Base-by-base conservation (phyloP, 64 coral and sea anemone species). In the Trachythela sp. region DNA sequence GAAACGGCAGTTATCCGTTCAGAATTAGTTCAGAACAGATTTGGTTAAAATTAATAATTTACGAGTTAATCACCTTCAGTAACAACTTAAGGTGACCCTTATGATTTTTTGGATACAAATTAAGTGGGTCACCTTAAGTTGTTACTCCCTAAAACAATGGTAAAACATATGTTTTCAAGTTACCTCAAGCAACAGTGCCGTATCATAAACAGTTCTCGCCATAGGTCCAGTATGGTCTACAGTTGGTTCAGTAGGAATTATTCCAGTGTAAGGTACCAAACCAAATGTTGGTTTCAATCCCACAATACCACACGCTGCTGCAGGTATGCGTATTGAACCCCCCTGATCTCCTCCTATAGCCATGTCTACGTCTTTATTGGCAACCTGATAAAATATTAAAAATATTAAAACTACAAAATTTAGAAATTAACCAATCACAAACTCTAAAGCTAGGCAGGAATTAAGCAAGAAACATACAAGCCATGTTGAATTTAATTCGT, bases 241-340 rank as follows among this genome's bases (percentile, higher is more conserved):
- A 35, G 90, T 94, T 37, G 52, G 86, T 26, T 97, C 95, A 1
- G 86, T 71, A 22, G 95, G 80, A 33, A 39, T 52, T 14, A 94
- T 88, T 41, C 95, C 95, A 10, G 95, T 97, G 75, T 97, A 97
- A 38, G 95, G 95, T 39, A 97, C 90, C 0, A 97, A 32, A 4
- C 95, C 92, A 43, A 49, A 92, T 2, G 92, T 97, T 17, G 95
- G 92, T 92, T 97, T 97, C 33, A 97, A 84, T 77, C 95, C 95
- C 83, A 94, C 95, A 92, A 97, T 92, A 8, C 95, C 95, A 72
- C 95, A 97, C 6, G 33, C 32, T 15, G 87, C 86, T 18, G 92
- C 20, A 26, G 95, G 95, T 4, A 90, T 77, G 20, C 95, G 85
- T 36, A 97, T 90, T 8, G 95, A 97, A 0, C 95, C 95, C 38